phyloP scores from a whole-genome alignment of 1,140 invertebrate genomes.

The Zaprionus capensis region DNA sequence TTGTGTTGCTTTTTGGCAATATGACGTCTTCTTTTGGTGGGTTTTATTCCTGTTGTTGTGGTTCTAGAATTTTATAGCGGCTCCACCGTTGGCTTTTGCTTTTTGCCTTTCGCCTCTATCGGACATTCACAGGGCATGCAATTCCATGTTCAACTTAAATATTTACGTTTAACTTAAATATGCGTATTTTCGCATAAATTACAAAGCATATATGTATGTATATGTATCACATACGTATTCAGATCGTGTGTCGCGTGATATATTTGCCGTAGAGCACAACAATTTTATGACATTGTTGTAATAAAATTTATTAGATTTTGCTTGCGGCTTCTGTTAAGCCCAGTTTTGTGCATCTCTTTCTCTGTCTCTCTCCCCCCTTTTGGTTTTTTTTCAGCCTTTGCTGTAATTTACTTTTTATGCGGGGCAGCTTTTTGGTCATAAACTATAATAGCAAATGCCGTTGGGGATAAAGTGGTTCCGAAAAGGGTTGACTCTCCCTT shows the following conservation, averaged over 20 bases:
- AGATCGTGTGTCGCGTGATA: slow-evolving; percentile 62
- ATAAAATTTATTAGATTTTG: slow-evolving; percentile 78
- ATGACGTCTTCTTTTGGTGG: slow-evolving; percentile 14
- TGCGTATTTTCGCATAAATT: slow-evolving; percentile 77
- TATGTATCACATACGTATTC: slow-evolving; percentile 54
- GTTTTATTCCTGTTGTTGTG: slow-evolving; percentile 49
- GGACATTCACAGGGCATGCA: slow-evolving; percentile 68
- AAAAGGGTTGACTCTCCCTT: slow-evolving; percentile 22
- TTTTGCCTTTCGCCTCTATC: slow-evolving; percentile 55
- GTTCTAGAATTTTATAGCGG: slow-evolving; percentile 75
- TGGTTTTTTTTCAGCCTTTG: slow-evolving; percentile 34
- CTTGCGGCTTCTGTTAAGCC: slow-evolving; percentile 58
- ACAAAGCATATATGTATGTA: slow-evolving; percentile 47
- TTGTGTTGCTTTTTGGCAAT: slow-evolving; percentile 48
- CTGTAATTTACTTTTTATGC: slow-evolving; percentile 67
- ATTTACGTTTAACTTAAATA: slow-evolving; percentile 79
- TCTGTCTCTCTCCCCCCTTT: slow-evolving; percentile 32
- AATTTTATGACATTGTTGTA: slow-evolving; percentile 77
- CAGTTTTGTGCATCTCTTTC: slow-evolving; percentile 15
- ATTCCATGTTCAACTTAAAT: slow-evolving; percentile 79
- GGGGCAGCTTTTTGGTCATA: slow-evolving; percentile 64
- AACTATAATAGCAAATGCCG: slow-evolving; percentile 67
- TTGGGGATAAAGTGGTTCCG: slow-evolving; percentile 34
- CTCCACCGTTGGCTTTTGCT: slow-evolving; percentile 23
- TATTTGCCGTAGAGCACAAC: slow-evolving; percentile 46